phyloP scores from a whole-genome alignment of 2,888 invertebrate species.

The Proisotoma minuta region DNA sequence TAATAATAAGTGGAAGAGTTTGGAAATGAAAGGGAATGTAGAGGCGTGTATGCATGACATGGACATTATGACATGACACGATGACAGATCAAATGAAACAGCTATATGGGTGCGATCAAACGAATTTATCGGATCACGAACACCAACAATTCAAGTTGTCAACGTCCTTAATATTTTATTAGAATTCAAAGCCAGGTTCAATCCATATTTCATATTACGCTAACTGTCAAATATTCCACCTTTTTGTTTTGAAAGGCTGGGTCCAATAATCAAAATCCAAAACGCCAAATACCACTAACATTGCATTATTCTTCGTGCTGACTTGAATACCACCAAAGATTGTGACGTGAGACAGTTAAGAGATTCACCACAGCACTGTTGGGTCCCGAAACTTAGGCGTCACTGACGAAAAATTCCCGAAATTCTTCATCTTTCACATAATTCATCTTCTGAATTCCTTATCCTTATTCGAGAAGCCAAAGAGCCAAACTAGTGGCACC shows the following conservation, averaged over 20 bases:
- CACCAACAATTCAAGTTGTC: neutral
- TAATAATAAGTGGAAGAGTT: neutral
- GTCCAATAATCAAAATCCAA: neutral
- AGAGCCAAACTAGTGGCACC: too few species aligned
- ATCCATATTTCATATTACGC: neutral
- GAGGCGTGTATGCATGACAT: slow-evolving; percentile 13
- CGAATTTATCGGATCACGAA: slow-evolving; percentile 4
- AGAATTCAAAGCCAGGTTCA: neutral
- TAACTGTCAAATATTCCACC: neutral
- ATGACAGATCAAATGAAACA: slow-evolving; percentile 4
- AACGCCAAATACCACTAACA: too few species aligned
- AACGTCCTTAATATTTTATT: neutral
- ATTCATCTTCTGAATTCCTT: slow-evolving; percentile 1
- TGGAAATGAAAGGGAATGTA: neutral
- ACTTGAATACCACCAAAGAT: too few species aligned
- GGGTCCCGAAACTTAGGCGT: neutral
- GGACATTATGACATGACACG: neutral
- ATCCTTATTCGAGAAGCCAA: neutral
- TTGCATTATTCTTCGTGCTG: too few species aligned
- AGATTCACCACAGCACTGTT: neutral
- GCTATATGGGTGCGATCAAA: neutral
- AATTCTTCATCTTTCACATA: slow-evolving; percentile 5
- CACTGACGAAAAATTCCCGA: neutral
- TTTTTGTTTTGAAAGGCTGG: slow-evolving; percentile 1
- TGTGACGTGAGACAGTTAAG: neutral